Percentiles rank a stretch among this genome's conserved stretches.
phyloP scores from a whole-genome alignment of 2,113 vertebrate species.

The Hyaena hyaena region DNA sequence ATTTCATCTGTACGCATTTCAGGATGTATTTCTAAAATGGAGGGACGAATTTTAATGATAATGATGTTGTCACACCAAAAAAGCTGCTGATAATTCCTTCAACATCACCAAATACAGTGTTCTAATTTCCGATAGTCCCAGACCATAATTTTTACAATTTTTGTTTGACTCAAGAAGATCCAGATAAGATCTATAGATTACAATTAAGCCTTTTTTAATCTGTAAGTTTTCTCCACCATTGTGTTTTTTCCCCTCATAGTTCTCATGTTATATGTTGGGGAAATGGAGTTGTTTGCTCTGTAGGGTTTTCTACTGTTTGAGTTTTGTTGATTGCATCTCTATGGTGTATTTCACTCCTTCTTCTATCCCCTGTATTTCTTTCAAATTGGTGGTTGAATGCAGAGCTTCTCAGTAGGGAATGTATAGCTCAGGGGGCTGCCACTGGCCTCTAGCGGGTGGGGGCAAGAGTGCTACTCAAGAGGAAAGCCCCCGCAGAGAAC shows the following conservation, averaged over 20 bases:
- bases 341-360: not conserved
- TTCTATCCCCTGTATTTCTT: not conserved
- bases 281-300: not conserved
- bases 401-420: not conserved
- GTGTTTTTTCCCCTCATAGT: fast-evolving
- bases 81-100: not conserved
- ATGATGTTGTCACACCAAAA: not conserved
- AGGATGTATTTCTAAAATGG: not conserved
- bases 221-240: not conserved
- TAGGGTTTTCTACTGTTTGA: not conserved
- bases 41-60: not conserved
- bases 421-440: not conserved
- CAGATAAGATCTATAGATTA: not conserved
- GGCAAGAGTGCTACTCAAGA: not conserved
- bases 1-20: not conserved
- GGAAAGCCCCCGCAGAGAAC: not conserved
- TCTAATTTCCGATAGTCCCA: not conserved
- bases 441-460: not conserved
- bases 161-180: not conserved
- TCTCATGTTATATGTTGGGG: fast-evolving
- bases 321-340: not conserved
- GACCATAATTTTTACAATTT: not conserved
- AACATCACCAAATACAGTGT: not conserved
- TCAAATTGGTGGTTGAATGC: not conserved
- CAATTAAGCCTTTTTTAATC: not conserved